A percentile compares a stretch with the other conserved stretches of the same genome.
Conservation (phyloP, 2,797 vertebrate genomes). For the Leptodactylus fallax region DNA sequence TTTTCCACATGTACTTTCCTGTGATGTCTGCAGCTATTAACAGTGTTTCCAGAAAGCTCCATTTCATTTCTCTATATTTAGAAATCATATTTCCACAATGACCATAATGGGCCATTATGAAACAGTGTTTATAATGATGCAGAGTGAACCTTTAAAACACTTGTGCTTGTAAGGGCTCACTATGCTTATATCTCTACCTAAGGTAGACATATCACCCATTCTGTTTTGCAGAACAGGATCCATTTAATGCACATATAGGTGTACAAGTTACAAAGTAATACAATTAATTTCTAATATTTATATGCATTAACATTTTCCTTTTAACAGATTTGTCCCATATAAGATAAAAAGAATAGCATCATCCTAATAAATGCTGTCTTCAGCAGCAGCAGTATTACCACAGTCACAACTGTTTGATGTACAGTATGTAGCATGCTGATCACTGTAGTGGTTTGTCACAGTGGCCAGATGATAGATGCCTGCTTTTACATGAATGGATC, state of each 20-base stretch:
- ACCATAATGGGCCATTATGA: constrained; percentile 1
- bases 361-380: no score
- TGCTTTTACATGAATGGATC: no score
- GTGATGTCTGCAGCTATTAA: not conserved
- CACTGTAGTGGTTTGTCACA: no score
- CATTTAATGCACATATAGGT: not conserved
- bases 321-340: no score
- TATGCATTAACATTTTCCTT: no score
- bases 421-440: no score
- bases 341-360: no score
- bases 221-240: not conserved
- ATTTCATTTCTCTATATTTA: not conserved
- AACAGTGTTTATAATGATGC: not conserved
- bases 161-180: not conserved
- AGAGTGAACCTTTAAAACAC: not conserved
- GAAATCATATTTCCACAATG: not conserved
- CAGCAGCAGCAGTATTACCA: no score
- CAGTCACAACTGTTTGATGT: no score
- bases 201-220: no score
- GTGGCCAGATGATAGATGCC: no score
- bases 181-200: not conserved
- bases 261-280: not conserved
- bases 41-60: constrained; percentile 8
- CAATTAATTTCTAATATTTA: not conserved
- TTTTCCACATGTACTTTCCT: not conserved